These are phyloP conservation scores for Drosophila hawaiiensis DNA, from an alignment of 2,888 invertebrate genomes.

Conservation along the genomic window DNA sequence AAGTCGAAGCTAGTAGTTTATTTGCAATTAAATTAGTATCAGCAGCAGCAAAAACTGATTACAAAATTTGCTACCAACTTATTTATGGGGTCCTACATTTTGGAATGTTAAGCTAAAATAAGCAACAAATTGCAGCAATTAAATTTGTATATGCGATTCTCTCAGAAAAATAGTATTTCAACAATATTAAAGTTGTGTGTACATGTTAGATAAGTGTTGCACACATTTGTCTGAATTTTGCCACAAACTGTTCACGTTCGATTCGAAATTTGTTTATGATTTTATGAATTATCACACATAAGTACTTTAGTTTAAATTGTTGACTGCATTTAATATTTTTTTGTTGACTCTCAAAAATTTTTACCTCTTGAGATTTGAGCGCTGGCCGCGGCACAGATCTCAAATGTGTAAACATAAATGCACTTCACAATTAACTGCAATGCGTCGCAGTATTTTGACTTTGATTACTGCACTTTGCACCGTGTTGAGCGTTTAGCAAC, in stretches of 20 bases:
- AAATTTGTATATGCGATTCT: background rate
- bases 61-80: background rate
- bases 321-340: background rate
- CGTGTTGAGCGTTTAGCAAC: background rate
- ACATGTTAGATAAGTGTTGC: background rate
- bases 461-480: constrained; percentile 30
- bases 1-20: background rate
- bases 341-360: background rate
- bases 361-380: background rate
- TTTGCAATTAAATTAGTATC: background rate
- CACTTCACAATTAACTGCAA: background rate
- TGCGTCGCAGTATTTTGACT: background rate
- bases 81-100: background rate
- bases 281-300: background rate
- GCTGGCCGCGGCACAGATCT: background rate
- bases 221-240: background rate
- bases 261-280: background rate
- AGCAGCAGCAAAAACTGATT: background rate
- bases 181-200: background rate
- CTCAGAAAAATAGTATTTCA: background rate
- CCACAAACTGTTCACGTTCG: background rate
- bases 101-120: background rate
- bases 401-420: constrained; percentile 3
- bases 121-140: background rate
- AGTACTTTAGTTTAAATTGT: background rate